Evolutionary conservation across 35 echinoderm and acorn worm species (phyloP).

Genomic region (Diadema setosum): DNA sequence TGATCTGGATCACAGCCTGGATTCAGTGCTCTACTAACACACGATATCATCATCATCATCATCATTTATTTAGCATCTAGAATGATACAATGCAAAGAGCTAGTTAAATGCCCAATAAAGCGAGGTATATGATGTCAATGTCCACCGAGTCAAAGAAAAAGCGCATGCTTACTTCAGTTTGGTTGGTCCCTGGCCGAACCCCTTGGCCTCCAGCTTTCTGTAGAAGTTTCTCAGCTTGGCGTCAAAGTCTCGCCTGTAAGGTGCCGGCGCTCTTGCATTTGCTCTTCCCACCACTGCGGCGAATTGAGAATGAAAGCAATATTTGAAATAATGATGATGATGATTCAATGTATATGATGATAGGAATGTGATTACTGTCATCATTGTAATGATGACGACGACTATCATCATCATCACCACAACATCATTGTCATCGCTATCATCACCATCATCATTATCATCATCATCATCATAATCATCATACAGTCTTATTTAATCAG

Average conservation of each 20-base stretch:
- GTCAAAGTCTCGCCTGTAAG: slow-evolving; percentile 94
- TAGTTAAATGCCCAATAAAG: too few species aligned
- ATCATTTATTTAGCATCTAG: too few species aligned
- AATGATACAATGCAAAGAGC: too few species aligned
- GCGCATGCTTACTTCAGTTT: slow-evolving; percentile 99
- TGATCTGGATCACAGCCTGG: too few species aligned
- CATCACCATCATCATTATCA: neutral
- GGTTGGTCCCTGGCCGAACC: slow-evolving; percentile 90
- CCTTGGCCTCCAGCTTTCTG: slow-evolving; percentile 88
- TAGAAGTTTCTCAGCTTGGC: slow-evolving; percentile 95
- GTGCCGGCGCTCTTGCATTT: slow-evolving; percentile 84
- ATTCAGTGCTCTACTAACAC: too few species aligned
- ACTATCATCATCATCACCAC: neutral
- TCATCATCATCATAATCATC: neutral
- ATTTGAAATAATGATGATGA: too few species aligned
- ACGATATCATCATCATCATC: too few species aligned
- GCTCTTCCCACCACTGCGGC: slow-evolving; percentile 73
- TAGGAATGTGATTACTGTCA: too few species aligned
- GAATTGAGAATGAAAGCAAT: neutral
- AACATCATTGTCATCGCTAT: neutral
- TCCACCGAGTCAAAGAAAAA: too few species aligned
- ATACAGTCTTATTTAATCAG: too few species aligned
- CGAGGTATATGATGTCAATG: too few species aligned
- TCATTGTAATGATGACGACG: neutral
- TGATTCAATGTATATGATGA: too few species aligned